phyloP scores from a whole-genome alignment of 2,888 invertebrate species.

The Trileptium ribeirensis region DNA sequence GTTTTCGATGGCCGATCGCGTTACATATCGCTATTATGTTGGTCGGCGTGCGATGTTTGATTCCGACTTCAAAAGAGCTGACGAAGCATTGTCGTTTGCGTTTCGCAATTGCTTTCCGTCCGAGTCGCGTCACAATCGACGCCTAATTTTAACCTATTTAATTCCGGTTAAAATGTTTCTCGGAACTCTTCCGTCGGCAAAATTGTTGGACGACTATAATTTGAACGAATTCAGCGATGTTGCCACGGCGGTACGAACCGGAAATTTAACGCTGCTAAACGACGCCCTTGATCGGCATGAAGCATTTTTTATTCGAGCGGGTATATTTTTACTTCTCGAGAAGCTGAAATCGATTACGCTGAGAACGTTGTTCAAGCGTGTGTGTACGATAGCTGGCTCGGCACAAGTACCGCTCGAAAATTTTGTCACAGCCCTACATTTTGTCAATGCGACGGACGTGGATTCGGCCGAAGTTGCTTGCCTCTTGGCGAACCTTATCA shows the following conservation, averaged over 20 bases:
- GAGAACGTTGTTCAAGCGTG: slow-evolving; percentile 76
- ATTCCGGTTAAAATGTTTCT: slow-evolving; percentile 94
- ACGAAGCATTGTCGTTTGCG: slow-evolving; percentile 82
- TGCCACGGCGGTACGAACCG: slow-evolving; percentile 76
- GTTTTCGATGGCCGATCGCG: slow-evolving; percentile 82
- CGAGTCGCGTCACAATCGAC: slow-evolving; percentile 73
- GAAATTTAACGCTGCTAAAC: slow-evolving; percentile 75
- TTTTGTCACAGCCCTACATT: slow-evolving; percentile 71
- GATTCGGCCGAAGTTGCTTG: slow-evolving; percentile 91
- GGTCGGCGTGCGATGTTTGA: slow-evolving; percentile 98
- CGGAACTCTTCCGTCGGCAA: slow-evolving; percentile 81
- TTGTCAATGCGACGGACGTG: slow-evolving; percentile 71
- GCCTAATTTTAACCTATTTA: slow-evolving; percentile 83
- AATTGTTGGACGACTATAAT: slow-evolving; percentile 76
- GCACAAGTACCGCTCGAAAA: slow-evolving; percentile 82
- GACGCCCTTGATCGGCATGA: slow-evolving; percentile 76
- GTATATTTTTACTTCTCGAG: slow-evolving; percentile 94
- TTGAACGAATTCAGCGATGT: slow-evolving; percentile 82
- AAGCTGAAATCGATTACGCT: slow-evolving; percentile 89
- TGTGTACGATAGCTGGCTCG: slow-evolving; percentile 54
- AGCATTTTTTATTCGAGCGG: slow-evolving; percentile 84
- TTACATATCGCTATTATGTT: slow-evolving; percentile 90
- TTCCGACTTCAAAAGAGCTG: slow-evolving; percentile 77
- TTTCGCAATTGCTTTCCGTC: slow-evolving; percentile 78
- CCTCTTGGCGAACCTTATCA: slow-evolving; percentile 81